Conservation (phyloP, 2,888 invertebrate species). For the Scelioninae gen. 2 region DNA sequence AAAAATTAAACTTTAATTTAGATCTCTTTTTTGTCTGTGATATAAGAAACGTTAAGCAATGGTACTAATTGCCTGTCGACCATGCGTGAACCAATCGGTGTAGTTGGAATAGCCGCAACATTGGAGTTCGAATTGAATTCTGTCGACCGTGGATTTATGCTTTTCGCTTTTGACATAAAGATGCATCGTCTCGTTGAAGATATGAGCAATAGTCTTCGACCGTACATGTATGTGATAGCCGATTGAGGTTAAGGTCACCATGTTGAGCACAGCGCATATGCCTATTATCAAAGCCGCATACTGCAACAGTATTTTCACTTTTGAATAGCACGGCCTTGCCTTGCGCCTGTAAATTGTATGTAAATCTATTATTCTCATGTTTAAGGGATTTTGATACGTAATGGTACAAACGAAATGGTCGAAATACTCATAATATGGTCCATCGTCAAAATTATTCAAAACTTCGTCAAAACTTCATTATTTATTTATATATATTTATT, state of each 20-base stretch:
- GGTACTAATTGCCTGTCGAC: constrained; percentile 70
- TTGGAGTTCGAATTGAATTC: constrained; percentile 69
- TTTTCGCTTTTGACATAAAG: constrained; percentile 64
- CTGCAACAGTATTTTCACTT: constrained; percentile 60
- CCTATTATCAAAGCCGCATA: constrained; percentile 63
- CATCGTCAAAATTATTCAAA: too few relatives aligned
- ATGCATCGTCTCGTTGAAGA: constrained; percentile 70
- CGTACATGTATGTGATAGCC: constrained; percentile 65
- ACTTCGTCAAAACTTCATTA: too few relatives aligned
- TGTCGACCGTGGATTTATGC: constrained; percentile 68
- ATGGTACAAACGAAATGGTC: not conserved
- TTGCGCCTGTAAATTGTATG: constrained; percentile 61
- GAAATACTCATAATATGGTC: too few relatives aligned
- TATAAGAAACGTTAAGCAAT: too few relatives aligned
- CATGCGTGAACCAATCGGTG: constrained; percentile 69
- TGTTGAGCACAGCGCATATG: constrained; percentile 65
- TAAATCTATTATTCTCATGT: constrained; percentile 11
- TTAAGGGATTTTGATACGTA: not conserved
- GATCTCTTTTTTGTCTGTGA: too few relatives aligned
- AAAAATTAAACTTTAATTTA: too few relatives aligned
- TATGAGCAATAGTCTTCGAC: constrained; percentile 61
- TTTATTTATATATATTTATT: too few relatives aligned
- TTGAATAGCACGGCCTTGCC: constrained; percentile 59
- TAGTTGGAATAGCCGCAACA: constrained; percentile 70
- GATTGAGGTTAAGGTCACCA: constrained; percentile 66